Evolutionary conservation across 2,113 vertebrate genomes (phyloP).

Genomic region (Melanocharis versteri): DNA sequence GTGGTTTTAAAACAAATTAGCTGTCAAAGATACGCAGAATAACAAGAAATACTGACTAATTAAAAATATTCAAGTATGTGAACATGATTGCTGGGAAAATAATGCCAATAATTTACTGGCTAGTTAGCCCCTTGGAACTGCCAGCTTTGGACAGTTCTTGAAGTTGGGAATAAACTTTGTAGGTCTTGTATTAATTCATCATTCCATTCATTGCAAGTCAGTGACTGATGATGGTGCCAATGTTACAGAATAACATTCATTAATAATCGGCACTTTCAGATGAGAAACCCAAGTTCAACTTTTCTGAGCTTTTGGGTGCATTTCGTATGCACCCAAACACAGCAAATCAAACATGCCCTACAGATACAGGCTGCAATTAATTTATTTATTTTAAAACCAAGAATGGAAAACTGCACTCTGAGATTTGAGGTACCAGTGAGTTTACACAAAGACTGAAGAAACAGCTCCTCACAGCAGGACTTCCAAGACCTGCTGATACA

Average conservation of each 20-base stretch:
- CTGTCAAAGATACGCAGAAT: conserved; percentile 19
- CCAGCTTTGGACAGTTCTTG: neutral
- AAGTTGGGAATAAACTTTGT: neutral
- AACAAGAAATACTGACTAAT: conserved; percentile 43
- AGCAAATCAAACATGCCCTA: neutral
- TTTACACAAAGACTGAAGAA: neutral
- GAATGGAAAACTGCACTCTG: neutral
- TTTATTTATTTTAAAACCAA: neutral
- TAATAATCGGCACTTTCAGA: conserved; percentile 33
- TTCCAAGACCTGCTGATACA: neutral
- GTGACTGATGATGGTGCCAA: neutral
- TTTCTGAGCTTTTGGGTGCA: neutral
- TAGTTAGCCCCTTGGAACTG: neutral
- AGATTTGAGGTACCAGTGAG: neutral
- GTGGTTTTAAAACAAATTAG: conserved; percentile 43
- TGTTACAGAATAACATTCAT: neutral
- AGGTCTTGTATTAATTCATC: conserved; percentile 28
- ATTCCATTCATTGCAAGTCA: neutral
- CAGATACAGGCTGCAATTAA: neutral
- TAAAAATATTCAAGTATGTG: conserved; percentile 31
- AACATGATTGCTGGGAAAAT: neutral
- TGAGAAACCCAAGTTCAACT: neutral
- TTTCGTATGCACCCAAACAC: neutral
- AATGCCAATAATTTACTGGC: conserved; percentile 8
- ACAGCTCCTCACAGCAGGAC: neutral